Evolutionary conservation across 2,888 invertebrate genomes (phyloP).

Genomic region (Ormyrus labotus): DNA sequence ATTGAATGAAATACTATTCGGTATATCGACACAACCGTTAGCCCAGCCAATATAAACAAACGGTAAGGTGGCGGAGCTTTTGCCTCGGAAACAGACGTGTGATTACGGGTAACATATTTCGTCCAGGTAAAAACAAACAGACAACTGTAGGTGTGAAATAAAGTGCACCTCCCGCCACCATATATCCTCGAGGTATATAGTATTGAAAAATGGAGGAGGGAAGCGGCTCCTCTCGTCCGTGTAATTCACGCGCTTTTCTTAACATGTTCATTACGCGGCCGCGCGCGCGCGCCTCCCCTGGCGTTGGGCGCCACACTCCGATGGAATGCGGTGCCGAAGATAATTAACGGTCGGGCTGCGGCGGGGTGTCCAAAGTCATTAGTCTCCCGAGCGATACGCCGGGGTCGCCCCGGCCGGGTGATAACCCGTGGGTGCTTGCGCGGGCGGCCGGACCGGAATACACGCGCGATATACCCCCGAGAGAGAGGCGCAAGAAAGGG

Average conservation of each 20-base stretch:
- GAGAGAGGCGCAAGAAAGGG: neutral
- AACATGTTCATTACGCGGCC: constrained; percentile 34
- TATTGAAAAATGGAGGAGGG: too few species aligned
- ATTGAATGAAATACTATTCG: too few species aligned
- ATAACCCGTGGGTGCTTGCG: too few species aligned
- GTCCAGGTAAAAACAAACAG: too few species aligned
- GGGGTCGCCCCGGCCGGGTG: neutral
- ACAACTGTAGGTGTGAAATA: too few species aligned
- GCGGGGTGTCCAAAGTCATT: constrained; percentile 69
- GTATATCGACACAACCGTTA: too few species aligned
- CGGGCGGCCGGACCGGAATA: neutral
- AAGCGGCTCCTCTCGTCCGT: neutral
- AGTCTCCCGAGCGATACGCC: constrained; percentile 54
- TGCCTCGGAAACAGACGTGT: too few species aligned
- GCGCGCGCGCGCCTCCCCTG: neutral
- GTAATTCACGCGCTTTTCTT: constrained; percentile 32
- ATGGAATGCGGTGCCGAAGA: constrained; percentile 38
- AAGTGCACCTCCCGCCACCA: too few species aligned
- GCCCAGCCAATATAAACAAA: too few species aligned
- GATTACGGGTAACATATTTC: too few species aligned
- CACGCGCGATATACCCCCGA: neutral
- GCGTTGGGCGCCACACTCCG: neutral
- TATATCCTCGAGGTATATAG: too few species aligned
- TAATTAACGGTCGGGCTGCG: constrained; percentile 69
- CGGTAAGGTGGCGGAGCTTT: too few species aligned